Percentiles rank a stretch among this genome's conserved stretches.
phyloP scores from a whole-genome alignment of 2,113 vertebrate genomes.

The Actinemys pallida region DNA sequence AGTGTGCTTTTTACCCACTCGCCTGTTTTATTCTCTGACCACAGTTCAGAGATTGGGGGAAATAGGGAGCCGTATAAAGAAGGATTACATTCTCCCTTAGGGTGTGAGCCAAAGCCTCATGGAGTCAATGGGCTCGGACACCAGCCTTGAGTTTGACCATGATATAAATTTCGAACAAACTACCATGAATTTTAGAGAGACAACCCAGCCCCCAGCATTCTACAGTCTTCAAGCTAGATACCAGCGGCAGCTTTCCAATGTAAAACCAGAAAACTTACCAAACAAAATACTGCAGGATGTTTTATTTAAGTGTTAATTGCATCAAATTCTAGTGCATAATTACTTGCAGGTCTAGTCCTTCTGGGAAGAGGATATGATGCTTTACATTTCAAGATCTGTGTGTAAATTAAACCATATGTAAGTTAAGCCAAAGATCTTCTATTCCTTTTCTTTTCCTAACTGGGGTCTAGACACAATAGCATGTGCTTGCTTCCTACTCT shows the following conservation, averaged over 20 bases:
- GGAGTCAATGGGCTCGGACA: too few species aligned
- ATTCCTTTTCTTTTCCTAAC: neutral
- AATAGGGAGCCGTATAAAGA: neutral
- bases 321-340: rapidly evolving
- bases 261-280: neutral
- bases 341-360: rapidly evolving
- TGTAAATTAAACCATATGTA: rapidly evolving
- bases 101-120: neutral
- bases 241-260: neutral
- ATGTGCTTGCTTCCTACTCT: rapidly evolving
- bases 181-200: neutral
- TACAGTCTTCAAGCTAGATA: neutral
- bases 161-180: neutral
- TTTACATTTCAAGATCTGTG: rapidly evolving
- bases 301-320: neutral
- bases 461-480: rapidly evolving
- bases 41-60: neutral
- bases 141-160: too few species aligned
- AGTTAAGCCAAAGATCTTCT: rapidly evolving
- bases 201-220: neutral
- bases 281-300: rapidly evolving
- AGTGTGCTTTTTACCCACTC: neutral
- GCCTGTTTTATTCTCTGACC: neutral
- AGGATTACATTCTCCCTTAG: neutral
- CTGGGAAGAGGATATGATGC: rapidly evolving